Evolutionary conservation across 2,888 invertebrate species (phyloP).

Genomic region (Rhyacophila evoluta): DNA sequence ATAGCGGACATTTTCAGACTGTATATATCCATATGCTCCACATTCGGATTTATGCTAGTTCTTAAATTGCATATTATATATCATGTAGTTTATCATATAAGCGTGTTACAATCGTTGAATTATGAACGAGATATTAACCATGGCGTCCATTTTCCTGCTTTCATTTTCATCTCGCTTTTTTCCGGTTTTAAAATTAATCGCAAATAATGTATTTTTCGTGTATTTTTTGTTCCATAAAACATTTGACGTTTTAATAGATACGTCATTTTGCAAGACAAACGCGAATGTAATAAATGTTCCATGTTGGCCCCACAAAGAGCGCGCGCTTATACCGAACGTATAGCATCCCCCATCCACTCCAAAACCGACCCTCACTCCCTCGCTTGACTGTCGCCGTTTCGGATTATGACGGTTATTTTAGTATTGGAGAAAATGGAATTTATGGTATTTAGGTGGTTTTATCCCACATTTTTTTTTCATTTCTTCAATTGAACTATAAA

Average conservation of each 20-base stretch:
- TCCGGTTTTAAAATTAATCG: too few relatives aligned
- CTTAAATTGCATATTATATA: too few relatives aligned
- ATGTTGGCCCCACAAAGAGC: not conserved
- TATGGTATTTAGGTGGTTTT: constrained; percentile 24
- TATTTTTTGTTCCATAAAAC: too few relatives aligned
- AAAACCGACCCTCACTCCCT: not conserved
- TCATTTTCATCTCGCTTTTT: too few relatives aligned
- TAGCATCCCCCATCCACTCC: not conserved
- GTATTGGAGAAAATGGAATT: constrained; percentile 22
- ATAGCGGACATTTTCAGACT: too few relatives aligned
- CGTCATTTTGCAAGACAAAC: not conserved
- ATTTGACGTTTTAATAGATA: not conserved
- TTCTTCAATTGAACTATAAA: constrained; percentile 19
- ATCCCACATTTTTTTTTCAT: constrained; percentile 17
- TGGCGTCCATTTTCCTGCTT: too few relatives aligned
- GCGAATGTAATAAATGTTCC: not conserved
- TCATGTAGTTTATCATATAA: too few relatives aligned
- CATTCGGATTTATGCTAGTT: too few relatives aligned
- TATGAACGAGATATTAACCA: too few relatives aligned
- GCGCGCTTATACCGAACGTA: not conserved
- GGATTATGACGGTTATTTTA: constrained; percentile 22
- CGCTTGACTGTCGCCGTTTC: not conserved
- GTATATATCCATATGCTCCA: too few relatives aligned
- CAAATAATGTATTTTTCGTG: too few relatives aligned
- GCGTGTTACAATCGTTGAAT: too few relatives aligned